These are phyloP conservation scores for Pseudeuparius sepicola DNA, from an alignment of 2,888 invertebrate species.

Conservation along the genomic window DNA sequence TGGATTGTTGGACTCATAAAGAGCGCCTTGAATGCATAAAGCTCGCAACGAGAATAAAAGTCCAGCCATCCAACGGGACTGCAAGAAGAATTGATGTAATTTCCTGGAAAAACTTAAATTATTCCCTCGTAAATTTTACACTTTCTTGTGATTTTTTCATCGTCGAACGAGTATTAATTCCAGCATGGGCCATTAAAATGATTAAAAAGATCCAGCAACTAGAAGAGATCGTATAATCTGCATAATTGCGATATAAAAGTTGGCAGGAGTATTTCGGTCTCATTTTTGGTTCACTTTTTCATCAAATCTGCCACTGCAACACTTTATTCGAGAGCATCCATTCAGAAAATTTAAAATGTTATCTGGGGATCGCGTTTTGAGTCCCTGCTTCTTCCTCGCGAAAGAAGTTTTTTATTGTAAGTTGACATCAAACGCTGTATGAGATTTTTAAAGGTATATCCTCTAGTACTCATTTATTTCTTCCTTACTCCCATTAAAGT, in stretches of 20 bases:
- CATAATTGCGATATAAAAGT: constrained; percentile 27
- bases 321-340: too few species aligned
- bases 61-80: constrained; percentile 3
- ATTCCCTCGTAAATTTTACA: constrained; percentile 36
- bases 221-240: constrained; percentile 25
- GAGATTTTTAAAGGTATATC: too few species aligned
- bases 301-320: too few species aligned
- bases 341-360: too few species aligned
- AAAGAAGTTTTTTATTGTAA: too few species aligned
- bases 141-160: constrained; percentile 26
- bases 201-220: constrained; percentile 32
- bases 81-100: constrained; percentile 35
- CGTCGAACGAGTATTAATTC: constrained; percentile 32
- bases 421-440: too few species aligned
- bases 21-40: constrained; percentile 22
- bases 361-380: too few species aligned
- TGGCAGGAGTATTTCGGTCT: too few species aligned
- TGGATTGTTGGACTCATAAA: constrained; percentile 29
- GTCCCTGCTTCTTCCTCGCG: too few species aligned
- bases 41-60: constrained; percentile 15
- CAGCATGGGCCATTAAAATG: constrained; percentile 35
- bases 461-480: too few species aligned
- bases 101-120: constrained; percentile 37
- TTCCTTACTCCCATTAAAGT: too few species aligned
- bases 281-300: too few species aligned